Conservation (phyloP, 1,140 invertebrate species). For the Ceratosolen solmsi region DNA sequence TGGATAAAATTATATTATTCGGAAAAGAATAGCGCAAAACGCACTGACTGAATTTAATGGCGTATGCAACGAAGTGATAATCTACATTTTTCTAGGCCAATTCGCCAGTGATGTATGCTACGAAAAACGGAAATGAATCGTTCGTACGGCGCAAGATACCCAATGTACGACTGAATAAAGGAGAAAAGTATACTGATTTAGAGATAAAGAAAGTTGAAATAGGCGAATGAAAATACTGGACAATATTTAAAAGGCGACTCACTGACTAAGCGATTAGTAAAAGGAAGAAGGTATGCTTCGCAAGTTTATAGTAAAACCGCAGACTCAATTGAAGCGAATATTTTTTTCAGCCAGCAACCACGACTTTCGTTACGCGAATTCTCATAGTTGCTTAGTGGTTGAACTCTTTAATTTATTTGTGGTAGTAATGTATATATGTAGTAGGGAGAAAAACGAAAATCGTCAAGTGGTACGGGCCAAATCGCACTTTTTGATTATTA, state of each 20-base stretch:
- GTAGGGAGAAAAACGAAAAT: too few species aligned
- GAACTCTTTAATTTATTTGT: neutral
- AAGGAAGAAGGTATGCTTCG: neutral
- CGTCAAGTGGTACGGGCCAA: too few species aligned
- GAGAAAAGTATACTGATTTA: neutral
- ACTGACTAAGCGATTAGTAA: neutral
- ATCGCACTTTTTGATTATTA: neutral
- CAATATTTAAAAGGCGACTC: neutral
- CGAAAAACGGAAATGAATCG: neutral
- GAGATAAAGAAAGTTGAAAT: neutral
- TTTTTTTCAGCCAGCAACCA: constrained; percentile 5
- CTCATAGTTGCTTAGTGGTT: neutral
- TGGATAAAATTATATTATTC: too few species aligned
- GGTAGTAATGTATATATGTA: too few species aligned
- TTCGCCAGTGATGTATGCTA: neutral
- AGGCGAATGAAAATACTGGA: neutral
- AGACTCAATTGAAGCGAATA: neutral
- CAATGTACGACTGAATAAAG: neutral
- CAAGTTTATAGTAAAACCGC: constrained; percentile 2
- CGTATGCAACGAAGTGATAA: too few species aligned
- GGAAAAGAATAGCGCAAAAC: neutral
- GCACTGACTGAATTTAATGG: neutral
- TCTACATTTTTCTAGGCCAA: neutral
- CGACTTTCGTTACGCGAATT: neutral
- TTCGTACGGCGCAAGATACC: neutral